These are phyloP conservation scores for Apoderus coryli DNA, from an alignment of 2,888 invertebrate species.

Conservation along the genomic window DNA sequence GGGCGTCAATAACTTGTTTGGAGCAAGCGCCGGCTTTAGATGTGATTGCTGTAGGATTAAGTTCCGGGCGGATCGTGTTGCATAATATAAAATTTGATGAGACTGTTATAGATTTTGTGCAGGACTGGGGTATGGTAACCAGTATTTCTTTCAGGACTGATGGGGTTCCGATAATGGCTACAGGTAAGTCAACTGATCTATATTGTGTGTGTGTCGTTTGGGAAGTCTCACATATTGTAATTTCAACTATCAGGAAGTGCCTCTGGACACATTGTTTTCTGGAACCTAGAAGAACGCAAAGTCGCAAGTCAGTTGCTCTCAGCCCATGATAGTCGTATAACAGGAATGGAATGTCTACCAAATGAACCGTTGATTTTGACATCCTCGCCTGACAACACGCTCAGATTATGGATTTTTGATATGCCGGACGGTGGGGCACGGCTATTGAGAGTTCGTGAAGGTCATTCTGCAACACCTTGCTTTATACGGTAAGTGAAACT, in stretches of 20 bases:
- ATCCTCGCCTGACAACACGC: slow-evolving; percentile 84
- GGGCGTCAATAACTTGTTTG: slow-evolving; percentile 51
- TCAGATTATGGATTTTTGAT: slow-evolving; percentile 88
- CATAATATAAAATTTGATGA: slow-evolving; percentile 81
- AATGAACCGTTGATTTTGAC: slow-evolving; percentile 83
- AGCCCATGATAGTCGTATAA: slow-evolving; percentile 64
- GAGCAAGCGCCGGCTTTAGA: slow-evolving; percentile 87
- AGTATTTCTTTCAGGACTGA: slow-evolving; percentile 77
- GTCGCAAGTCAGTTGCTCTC: slow-evolving; percentile 65
- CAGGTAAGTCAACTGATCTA: slow-evolving; percentile 38
- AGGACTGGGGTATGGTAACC: slow-evolving; percentile 85
- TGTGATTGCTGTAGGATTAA: slow-evolving; percentile 78
- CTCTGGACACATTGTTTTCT: slow-evolving; percentile 78
- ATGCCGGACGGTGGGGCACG: slow-evolving; percentile 81
- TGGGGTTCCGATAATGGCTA: slow-evolving; percentile 72
- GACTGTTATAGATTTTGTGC: slow-evolving; percentile 67
- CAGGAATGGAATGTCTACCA: slow-evolving; percentile 70
- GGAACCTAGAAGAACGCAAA: slow-evolving; percentile 77
- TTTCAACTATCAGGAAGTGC: slow-evolving; percentile 21
- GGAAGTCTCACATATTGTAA: too few species aligned
- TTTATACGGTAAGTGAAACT: slow-evolving; percentile 38
- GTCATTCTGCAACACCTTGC: slow-evolving; percentile 72
- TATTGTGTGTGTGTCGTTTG: too few species aligned
- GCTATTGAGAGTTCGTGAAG: slow-evolving; percentile 53
- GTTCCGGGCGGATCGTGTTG: slow-evolving; percentile 66